Conservation (phyloP, 2,113 vertebrate genomes). For the Pardalotus punctatus region DNA sequence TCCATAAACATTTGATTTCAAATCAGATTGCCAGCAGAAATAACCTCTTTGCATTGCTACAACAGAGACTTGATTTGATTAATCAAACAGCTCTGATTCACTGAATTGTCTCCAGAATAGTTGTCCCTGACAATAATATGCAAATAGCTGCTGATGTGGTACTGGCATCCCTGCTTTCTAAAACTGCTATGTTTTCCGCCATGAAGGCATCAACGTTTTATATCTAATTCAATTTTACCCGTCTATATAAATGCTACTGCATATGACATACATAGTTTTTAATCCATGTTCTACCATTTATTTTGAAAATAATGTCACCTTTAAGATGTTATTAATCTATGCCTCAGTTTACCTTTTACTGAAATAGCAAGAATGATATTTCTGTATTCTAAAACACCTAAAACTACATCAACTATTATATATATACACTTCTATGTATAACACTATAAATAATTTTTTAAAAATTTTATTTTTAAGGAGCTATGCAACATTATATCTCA, state of each 20-base stretch:
- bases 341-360: not conserved
- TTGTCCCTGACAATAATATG: slow-evolving; percentile 29
- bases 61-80: slow-evolving; percentile 73
- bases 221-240: not conserved
- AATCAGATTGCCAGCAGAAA: slow-evolving; percentile 64
- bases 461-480: not conserved
- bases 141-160: slow-evolving; percentile 21
- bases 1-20: slow-evolving; percentile 65
- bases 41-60: slow-evolving; percentile 65
- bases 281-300: not conserved
- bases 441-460: not conserved
- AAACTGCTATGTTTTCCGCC: not conserved
- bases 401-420: not conserved
- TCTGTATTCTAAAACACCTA: not conserved
- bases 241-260: not conserved
- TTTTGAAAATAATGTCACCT: not conserved
- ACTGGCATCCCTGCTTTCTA: not conserved
- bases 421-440: not conserved
- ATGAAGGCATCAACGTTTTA: not conserved
- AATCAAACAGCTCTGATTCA: slow-evolving; percentile 70
- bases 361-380: not conserved
- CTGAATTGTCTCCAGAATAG: slow-evolving; percentile 59
- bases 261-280: not conserved
- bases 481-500: not conserved
- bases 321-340: not conserved